Conservation (phyloP, 2,888 invertebrate species). For the Pasiphila rectangulata region DNA sequence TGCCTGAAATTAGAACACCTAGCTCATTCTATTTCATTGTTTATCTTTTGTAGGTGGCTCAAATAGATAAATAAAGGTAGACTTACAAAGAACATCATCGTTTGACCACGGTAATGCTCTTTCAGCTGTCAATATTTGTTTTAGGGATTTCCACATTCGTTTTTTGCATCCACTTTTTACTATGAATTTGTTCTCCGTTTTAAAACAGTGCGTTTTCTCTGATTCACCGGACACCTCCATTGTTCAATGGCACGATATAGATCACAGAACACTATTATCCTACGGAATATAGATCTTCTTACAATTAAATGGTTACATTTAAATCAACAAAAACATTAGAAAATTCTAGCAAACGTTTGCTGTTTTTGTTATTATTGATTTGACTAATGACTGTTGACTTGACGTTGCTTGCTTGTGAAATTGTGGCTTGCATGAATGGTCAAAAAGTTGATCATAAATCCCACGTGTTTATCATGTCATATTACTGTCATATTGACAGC, state of each 20-base stretch:
- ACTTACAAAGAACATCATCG: conserved; percentile 87
- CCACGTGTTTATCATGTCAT: conserved; percentile 16
- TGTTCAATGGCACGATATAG: not conserved
- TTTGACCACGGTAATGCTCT: conserved; percentile 88
- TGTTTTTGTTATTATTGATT: too few relatives aligned
- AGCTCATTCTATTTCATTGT: too few relatives aligned
- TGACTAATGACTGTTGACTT: too few relatives aligned
- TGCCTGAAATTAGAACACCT: too few relatives aligned
- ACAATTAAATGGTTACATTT: too few relatives aligned
- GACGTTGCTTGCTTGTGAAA: not conserved
- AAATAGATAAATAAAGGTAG: not conserved
- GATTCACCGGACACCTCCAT: conserved; percentile 52
- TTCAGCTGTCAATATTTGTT: conserved; percentile 92
- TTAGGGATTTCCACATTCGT: conserved; percentile 92
- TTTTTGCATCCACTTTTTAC: conserved; percentile 85
- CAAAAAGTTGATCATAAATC: too few relatives aligned
- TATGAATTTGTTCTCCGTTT: conserved; percentile 75
- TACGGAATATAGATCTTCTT: too few relatives aligned
- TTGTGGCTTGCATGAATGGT: not conserved
- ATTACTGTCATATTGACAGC: not conserved
- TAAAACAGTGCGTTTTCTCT: conserved; percentile 65
- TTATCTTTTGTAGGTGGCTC: not conserved
- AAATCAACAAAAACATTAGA: too few relatives aligned
- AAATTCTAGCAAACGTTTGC: too few relatives aligned
- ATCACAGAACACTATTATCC: not conserved